Base-by-base conservation (phyloP, 2,797 vertebrate species). In the Sebastes itinus region DNA sequence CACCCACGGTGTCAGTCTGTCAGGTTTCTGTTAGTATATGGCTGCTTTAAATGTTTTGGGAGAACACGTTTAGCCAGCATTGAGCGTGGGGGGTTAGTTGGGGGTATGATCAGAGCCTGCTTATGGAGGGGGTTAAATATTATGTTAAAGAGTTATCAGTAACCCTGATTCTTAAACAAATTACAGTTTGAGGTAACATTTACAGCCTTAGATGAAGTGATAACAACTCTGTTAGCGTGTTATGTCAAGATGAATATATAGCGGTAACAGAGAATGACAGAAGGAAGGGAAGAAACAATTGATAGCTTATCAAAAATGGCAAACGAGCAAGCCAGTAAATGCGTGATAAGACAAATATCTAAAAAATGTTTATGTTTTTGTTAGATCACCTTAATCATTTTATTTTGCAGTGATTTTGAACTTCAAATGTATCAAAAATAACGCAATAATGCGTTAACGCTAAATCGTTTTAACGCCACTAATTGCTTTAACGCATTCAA, bases 1-100 rank as follows among this genome's bases (percentile, higher is more conserved):
- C 85, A 87, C 62, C 77, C n/a, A 46, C 55, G 5, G 67, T 69
- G 77, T 89, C 28, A 87, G 54, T 59, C 46, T 80, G 56, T 69
- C 63, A 58, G 42, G 18, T 66, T 68, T 72, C 62, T 75, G 52
- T 77, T 58, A 25, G 8, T 59, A 78, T 72, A 78, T 1, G 23
- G 25, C 46, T 67, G 23, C 6, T 28, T 68, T 20, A 30, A 70
- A 78, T 42, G 33, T 72, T 49, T 62, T 58, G 8, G 28, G 13
- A 54, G 11, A 64, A 35, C 8, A 49, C 16, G 12, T 80, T 68
- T 30, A 54, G 71, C 20, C 28, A 0, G 28, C n/a, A 74, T 68
- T 2, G 2, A 35, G 67, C 13, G 9, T 2, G 4, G 4, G 0
- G 18, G 13, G 27, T 33, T 65, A 6, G 9, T 25, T 61, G 16